Percentiles rank a stretch among this genome's conserved stretches.
Conservation (phyloP, 1,140 invertebrate genomes). For the Euborellia annulipes region DNA sequence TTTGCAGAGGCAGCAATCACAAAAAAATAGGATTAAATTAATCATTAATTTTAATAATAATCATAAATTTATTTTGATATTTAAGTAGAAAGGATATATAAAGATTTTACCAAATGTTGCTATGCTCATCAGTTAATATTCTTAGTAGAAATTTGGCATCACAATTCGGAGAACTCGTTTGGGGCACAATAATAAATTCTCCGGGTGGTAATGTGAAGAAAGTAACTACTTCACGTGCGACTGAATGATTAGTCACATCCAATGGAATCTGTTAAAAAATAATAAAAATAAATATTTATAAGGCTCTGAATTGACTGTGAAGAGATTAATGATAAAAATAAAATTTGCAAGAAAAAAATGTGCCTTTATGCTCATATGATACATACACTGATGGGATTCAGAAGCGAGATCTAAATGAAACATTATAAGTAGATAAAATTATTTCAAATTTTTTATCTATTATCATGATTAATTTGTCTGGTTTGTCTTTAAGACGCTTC, state of each 20-base stretch:
- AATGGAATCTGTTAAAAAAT: constrained; percentile 37
- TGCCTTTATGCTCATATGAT: not conserved
- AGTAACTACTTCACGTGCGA: constrained; percentile 52
- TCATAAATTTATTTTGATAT: not conserved
- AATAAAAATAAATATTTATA: not conserved
- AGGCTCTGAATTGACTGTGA: not conserved
- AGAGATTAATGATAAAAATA: not conserved
- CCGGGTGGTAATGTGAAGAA: constrained; percentile 60
- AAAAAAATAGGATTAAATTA: not conserved
- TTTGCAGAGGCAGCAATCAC: not conserved
- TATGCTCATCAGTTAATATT: constrained; percentile 53
- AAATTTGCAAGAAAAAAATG: no score
- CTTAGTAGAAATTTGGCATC: constrained; percentile 53
- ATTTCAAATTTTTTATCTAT: no score
- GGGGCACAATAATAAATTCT: constrained; percentile 62
- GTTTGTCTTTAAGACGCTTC: no score
- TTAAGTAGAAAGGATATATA: not conserved
- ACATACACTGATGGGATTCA: no score
- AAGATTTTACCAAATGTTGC: constrained; percentile 54
- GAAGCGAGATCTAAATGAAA: no score
- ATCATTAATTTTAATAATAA: not conserved
- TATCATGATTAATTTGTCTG: no score
- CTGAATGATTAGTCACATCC: constrained; percentile 48
- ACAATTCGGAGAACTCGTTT: constrained; percentile 48
- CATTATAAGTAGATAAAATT: no score